Evolutionary conservation across 2,113 vertebrate genomes (phyloP).

Genomic region (Dinomys branickii): DNA sequence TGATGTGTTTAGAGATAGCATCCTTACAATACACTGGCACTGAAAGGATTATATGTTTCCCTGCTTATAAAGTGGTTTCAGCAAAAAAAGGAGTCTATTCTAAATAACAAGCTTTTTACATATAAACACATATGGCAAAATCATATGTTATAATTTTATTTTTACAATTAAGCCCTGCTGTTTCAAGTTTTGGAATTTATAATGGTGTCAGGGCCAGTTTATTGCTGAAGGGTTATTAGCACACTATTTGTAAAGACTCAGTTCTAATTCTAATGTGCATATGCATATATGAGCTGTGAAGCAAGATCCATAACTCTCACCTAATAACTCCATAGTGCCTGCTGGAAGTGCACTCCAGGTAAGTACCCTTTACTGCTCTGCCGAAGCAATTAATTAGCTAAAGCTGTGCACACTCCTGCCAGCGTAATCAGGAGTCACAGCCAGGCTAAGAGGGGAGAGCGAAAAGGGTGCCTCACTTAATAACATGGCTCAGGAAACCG

Average conservation of each 20-base stretch:
- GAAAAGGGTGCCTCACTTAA: not conserved
- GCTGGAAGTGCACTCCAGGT: slow-evolving; percentile 73
- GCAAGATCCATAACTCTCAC: slow-evolving; percentile 63
- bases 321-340: slow-evolving; percentile 67
- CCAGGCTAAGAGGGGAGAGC: not conserved
- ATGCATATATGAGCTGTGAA: slow-evolving; percentile 54
- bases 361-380: slow-evolving; percentile 66
- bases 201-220: slow-evolving; percentile 29
- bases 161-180: slow-evolving; percentile 58
- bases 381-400: slow-evolving; percentile 77
- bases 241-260: slow-evolving; percentile 63
- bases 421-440: slow-evolving; percentile 26
- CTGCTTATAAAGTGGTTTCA: slow-evolving; percentile 34
- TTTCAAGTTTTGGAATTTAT: slow-evolving; percentile 60
- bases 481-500: not conserved
- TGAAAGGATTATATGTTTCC: slow-evolving; percentile 36
- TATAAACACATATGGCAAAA: slow-evolving; percentile 66
- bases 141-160: slow-evolving; percentile 66
- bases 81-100: slow-evolving; percentile 37
- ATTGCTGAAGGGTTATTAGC: slow-evolving; percentile 59
- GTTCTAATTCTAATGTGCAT: slow-evolving; percentile 59
- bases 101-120: slow-evolving; percentile 57
- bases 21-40: slow-evolving; percentile 21
- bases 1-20: slow-evolving; percentile 37
- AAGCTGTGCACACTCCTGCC: slow-evolving; percentile 40